Base-by-base conservation (phyloP, 2,888 invertebrate genomes). In the Diaperis boleti region DNA sequence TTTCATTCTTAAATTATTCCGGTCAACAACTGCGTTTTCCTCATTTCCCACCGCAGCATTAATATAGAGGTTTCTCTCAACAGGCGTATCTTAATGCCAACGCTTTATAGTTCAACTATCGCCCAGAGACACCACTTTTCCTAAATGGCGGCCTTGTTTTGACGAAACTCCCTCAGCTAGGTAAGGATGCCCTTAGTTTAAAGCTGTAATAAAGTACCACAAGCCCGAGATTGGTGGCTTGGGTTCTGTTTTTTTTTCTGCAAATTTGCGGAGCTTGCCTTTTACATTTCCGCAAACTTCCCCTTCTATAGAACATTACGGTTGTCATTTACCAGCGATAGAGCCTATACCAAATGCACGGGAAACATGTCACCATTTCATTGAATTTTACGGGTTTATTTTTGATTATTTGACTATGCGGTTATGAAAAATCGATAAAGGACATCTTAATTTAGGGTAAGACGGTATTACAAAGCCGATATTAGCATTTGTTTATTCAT, bases 81-180 rank as follows among this genome's bases (percentile, higher is more conserved):
- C 49, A 57, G 37, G 57, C 57, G 57, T 8, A 22, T 47, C 33
- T 41, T 59, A 59, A 59, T 59, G 52, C 33, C 37, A 26, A 45
- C 44, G 50, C 44, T 61, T 61, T 61, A 61, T 55, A 55, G 61
- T 55, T 55, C 14, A 55, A 61, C 47, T 55, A 55, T 26, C 44
- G 61, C 55, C 54, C 13, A 54, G 54, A 54, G 45, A 47, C 26
- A 18, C 29, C 39, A 47, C 47, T 45, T 31, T 55, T 47, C 55
- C 31, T 22, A 45, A 57, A 45, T 57, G 45, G 45, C n/a, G n/a
- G n/a, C n/a, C 57, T 47, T 45, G 57, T 41, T 49, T 37, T 49
- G 17, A 49, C 41, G 50, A 59, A 59, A 49, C 26, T 52, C 37
- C 35, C 13, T 39, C 22, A 37, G 39, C 37, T 39, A 41, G 39